phyloP scores from a whole-genome alignment of 2,888 invertebrate species.

The Brachynemurus nebulosus region DNA sequence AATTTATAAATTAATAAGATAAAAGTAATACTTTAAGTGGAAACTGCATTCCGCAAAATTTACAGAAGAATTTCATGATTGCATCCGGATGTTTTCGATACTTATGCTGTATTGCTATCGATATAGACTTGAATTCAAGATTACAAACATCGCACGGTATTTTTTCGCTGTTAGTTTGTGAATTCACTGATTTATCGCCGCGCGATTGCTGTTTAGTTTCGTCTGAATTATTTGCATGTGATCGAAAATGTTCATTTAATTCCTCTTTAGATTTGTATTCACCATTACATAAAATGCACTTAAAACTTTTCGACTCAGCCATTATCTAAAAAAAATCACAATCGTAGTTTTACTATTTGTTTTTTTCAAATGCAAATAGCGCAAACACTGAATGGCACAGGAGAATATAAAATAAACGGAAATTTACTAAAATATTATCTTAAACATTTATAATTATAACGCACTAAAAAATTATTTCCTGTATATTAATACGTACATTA shows the following conservation, averaged over 20 bases:
- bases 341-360: too few species aligned
- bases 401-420: too few species aligned
- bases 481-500: too few species aligned
- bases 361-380: too few species aligned
- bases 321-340: too few species aligned
- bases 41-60: conserved; percentile 53
- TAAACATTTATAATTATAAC: too few species aligned
- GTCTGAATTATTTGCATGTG: conserved; percentile 47
- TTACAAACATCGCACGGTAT: conserved; percentile 46
- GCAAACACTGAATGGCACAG: too few species aligned
- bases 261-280: conserved; percentile 33
- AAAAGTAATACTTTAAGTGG: conserved; percentile 49
- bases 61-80: conserved; percentile 48
- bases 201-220: conserved; percentile 37
- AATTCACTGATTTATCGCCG: conserved; percentile 12
- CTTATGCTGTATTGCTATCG: conserved; percentile 51
- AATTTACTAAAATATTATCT: too few species aligned
- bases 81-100: conserved; percentile 49
- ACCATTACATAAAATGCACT: conserved; percentile 17
- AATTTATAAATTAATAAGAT: too few species aligned
- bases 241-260: conserved; percentile 45
- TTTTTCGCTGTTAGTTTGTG: conserved; percentile 23
- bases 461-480: too few species aligned
- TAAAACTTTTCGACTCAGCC: conserved; percentile 9
- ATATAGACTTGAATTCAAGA: conserved; percentile 40